Conservation (phyloP, 1,140 invertebrate genomes). For the Brachionus sp. region DNA sequence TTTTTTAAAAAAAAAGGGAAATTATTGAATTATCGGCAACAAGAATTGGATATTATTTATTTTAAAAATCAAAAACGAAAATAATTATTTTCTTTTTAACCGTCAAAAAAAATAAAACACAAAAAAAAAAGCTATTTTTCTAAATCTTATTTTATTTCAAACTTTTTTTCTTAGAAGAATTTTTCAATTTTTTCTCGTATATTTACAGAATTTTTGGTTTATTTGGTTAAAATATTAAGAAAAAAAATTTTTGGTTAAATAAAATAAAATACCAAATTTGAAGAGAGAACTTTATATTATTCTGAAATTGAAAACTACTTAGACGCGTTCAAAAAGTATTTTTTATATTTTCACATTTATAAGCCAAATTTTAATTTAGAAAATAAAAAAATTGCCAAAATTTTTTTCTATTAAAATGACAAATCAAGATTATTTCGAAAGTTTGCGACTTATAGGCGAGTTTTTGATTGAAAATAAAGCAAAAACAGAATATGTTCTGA, state of each 20-base stretch:
- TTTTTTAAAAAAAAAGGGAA: neutral
- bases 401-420: constrained; percentile 12
- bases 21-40: neutral
- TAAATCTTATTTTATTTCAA: too few relatives aligned
- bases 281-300: neutral
- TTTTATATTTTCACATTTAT: neutral
- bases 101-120: too few relatives aligned
- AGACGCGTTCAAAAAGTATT: neutral
- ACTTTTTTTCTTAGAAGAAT: too few relatives aligned
- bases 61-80: neutral
- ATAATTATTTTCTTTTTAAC: neutral
- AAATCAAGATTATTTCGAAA: constrained; percentile 27
- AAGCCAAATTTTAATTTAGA: neutral
- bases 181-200: too few relatives aligned
- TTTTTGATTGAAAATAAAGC: constrained; percentile 21
- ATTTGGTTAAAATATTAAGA: neutral
- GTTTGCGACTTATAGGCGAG: constrained; percentile 28
- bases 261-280: neutral
- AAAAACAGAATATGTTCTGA: constrained; percentile 28
- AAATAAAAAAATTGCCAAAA: neutral
- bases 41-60: neutral
- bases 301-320: neutral
- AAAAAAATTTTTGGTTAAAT: neutral
- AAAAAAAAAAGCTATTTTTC: too few relatives aligned
- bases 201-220: too few relatives aligned